Percentiles rank a stretch among this genome's conserved stretches.
phyloP scores from a whole-genome alignment of 2,113 vertebrate species.

The Malaclemys terrapin region DNA sequence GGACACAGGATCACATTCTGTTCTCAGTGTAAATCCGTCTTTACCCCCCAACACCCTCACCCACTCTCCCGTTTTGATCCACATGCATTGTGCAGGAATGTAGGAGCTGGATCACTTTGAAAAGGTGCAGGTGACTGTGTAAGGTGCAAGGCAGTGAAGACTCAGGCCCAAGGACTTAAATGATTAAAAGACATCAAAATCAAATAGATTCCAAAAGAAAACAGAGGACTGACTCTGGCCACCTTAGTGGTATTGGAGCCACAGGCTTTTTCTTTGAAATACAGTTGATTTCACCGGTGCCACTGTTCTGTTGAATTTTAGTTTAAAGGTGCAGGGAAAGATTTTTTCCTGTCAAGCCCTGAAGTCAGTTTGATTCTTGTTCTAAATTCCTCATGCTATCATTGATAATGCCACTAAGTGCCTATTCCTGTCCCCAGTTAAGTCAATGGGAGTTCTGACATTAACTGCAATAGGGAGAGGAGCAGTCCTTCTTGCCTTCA shows the following conservation, averaged over 20 bases:
- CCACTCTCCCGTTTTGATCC: not conserved
- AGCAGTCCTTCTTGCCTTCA: not conserved
- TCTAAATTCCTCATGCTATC: not conserved
- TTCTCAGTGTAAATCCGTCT: not conserved
- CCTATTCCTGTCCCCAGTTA: not conserved
- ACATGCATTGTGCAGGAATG: not conserved
- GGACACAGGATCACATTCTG: fast-evolving
- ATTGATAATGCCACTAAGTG: not conserved
- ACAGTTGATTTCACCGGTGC: not conserved
- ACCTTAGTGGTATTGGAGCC: not conserved
- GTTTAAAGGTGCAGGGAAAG: not conserved
- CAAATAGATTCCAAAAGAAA: not conserved
- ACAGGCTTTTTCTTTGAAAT: not conserved
- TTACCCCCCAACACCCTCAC: not conserved
- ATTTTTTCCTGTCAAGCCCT: fast-evolving
- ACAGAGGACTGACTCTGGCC: not conserved
- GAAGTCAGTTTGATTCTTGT: not conserved
- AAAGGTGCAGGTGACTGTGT: not conserved
- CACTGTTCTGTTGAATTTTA: not conserved
- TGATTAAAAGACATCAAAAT: not conserved
- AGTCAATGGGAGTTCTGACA: not conserved
- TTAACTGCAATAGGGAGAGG: not conserved
- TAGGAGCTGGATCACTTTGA: not conserved
- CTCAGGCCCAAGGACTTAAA: not conserved
- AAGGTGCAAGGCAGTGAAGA: not conserved